Base-by-base conservation (phyloP, 2,888 invertebrate species). In the Aspidiotus destructor region DNA sequence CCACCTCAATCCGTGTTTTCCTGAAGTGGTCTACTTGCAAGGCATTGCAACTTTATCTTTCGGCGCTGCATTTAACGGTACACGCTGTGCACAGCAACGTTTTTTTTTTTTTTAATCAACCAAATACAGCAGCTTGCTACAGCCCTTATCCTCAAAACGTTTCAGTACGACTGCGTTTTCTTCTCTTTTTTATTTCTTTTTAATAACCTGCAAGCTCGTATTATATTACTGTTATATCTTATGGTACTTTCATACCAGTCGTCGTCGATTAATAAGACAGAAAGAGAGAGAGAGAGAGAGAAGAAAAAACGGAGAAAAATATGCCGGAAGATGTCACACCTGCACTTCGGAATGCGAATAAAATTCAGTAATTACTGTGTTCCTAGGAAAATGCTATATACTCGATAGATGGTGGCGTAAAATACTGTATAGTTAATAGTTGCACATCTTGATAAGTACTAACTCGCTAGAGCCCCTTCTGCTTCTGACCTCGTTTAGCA, bases 311-410 rank as follows among this genome's bases (percentile, higher is more conserved):
- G 62, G 44, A 62, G 62, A 44, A 62, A 28, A 28, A 62, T 44
- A 62, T 53, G 62, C 62, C 62, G 62, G 62, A 62, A 62, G 62
- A 62, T 53, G 62, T 62, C 62, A 62, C 62, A 62, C 62, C 62
- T 62, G 62, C 62, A 62, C 16, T 17, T 53, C 41, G 62, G 62
- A 62, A 62, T 62, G 62, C 62, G 62, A 62, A 52, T 62, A 42
- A 42, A 62, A 44, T 62, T 62, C 53, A 62, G 62, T 53, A 53
- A 62, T 62, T 52, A 62, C 62, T 62, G 42, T 62, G 42, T 62
- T 52, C 62, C 62, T 52, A 44, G 52, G 62, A 52, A 62, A 53
- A 62, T 62, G 40, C 53, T 52, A 44, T 40, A 62, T 62, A 62
- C 44, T 15, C 28, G 28, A 16, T 60, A 62, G 53, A 62, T 53